Evolutionary conservation across 2,888 invertebrate species (phyloP), one percentile per base, ranked within the genome.

Genomic region (Hoplodrina blanda): DNA sequence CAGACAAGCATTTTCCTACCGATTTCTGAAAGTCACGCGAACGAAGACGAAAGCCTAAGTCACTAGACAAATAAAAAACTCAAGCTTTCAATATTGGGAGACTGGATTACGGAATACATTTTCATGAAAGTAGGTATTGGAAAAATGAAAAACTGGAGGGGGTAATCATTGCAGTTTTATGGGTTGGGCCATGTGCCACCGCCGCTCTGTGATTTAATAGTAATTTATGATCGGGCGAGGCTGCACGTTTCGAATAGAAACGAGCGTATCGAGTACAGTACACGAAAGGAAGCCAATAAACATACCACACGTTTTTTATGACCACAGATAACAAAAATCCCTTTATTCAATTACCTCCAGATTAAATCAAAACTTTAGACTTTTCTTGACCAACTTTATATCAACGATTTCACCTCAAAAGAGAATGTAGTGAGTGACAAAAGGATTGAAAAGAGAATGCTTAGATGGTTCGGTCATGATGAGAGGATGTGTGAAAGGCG

Each of bases 91-190:
- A 49, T 71, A 78, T 61, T n/a, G 46, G 62, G 37, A 49, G 50
- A 15, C 19, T 37, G 17, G 33, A 54, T 62, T 49, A 50, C 30
- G 25, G 20, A 49, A 62, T 52, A 52, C 10, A 50, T 53, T 59
- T 70, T 63, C 49, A 62, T 64, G 30, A 33, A 55, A 17, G 6
- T 57, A 44, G 8, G 30, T 50, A 66, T 55, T 52, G 62, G n/a
- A n/a, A 59, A 56, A 69, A 49, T 44, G 19, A 33, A 63, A 67
- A 57, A 44, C 25, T 60, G 41, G 33, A 64, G 49, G 20, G 10
- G 49, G 20, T 60, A 62, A 53, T 76, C 57, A 53, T 64, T 81
- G 62, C 44, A 67, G 46, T 65, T 65, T 76, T 67, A 81, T 70
- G 46, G 53, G 20, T 33, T 8, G 3, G 10, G n/a, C 49, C 77